phyloP scores from a whole-genome alignment of 2,797 vertebrate genomes.

The Artibeus lituratus region DNA sequence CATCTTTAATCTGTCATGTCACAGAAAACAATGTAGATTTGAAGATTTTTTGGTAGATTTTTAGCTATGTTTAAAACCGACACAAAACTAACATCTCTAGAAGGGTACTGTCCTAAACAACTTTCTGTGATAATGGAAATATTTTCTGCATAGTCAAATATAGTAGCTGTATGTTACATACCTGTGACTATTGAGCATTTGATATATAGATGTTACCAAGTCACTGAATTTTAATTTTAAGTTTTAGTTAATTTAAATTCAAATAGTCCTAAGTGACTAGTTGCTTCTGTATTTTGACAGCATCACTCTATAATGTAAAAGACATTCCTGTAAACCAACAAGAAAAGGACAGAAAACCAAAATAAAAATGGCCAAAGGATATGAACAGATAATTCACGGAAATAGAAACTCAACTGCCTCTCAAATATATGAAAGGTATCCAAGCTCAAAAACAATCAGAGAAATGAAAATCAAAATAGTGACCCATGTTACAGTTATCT shows the following conservation, averaged over 20 bases:
- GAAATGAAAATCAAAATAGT: background rate
- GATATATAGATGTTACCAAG: background rate
- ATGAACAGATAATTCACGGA: background rate
- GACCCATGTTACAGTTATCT: background rate
- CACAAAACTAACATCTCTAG: background rate
- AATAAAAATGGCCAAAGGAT: background rate
- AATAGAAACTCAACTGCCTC: background rate
- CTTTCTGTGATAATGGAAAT: background rate
- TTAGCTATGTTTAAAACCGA: background rate
- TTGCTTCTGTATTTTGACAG: background rate
- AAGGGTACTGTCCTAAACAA: background rate
- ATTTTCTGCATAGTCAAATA: background rate
- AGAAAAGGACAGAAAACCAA: background rate
- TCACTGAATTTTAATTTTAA: background rate
- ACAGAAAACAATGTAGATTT: background rate
- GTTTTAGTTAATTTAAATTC: constrained; percentile 23
- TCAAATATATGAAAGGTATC: background rate
- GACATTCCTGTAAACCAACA: background rate
- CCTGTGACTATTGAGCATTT: background rate
- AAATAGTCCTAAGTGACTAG: background rate
- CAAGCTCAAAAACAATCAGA: background rate
- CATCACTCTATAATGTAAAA: background rate
- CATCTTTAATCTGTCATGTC: background rate
- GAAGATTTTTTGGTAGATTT: background rate
- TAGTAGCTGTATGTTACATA: background rate